Evolutionary conservation across 2,888 invertebrate genomes (phyloP), one percentile per base, ranked within the genome.

Genomic region (Eubasilissa splendida): DNA sequence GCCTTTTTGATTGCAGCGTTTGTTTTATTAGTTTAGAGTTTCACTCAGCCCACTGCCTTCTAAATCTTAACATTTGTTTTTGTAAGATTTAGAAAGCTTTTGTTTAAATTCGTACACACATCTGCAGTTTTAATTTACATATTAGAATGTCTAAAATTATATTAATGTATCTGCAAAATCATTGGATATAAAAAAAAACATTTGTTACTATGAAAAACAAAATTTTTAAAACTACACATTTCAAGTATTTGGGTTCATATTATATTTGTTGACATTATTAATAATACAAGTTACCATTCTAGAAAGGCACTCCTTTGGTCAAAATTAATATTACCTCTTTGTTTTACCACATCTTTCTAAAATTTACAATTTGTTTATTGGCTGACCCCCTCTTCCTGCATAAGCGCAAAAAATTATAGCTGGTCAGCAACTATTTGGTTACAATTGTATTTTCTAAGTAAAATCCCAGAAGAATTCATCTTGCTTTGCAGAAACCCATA

Each of bases 271-370:
- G 7, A 2, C 7, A 42, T 7, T 42, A 42, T 5, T 42, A 42
- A 42, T 42, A 22, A 42, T 42, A 42, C 33, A 33, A 63, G n/a
- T 63, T n/a, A 9, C n/a, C 50, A 60, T 52, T 42, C 10, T 59
- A 71, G 68, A 71, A 78, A 71, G 86, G 86, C 86, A 85, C 85
- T 87, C 85, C 87, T 85, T 87, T 85, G 82, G 82, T 81, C 77
- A 63, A 76, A 82, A 77, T 82, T 81, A 79, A 77, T 52, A 70
- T 77, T 53, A 33, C 66, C 54, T 63, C 66, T 66, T 77, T 60
- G 60, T 54, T 76, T 63, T 60, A 76, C 50, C 54, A 63, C 53
- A 31, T 76, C 63, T 63, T 60, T 60, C 52, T 76, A 12, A 60
- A 76, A 76, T 14, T 71, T 14, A 31, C n/a, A 10, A 56, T 54